Base-by-base conservation (phyloP, 2,113 vertebrate genomes). In the Procapra przewalskii region DNA sequence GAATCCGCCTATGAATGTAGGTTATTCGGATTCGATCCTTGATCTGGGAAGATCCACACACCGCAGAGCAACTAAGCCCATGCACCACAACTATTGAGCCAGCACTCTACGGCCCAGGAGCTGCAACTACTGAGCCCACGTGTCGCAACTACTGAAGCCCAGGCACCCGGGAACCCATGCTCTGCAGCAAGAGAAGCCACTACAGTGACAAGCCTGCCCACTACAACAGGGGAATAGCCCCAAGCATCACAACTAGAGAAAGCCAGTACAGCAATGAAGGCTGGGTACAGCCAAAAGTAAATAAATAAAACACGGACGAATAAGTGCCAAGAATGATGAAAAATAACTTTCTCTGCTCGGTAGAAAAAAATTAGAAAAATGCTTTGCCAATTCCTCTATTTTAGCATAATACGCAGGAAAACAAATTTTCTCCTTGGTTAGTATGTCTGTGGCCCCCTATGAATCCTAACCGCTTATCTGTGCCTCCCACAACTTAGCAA, bases 241-340 rank as follows among this genome's bases (percentile, higher is more conserved):
- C 13, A 1, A 4, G 7, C 43, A 9, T 45, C 40, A 29, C 75
- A 79, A 27, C 40, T 27, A 77, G 71, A 27, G 71, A 77, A 43
- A 27, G 4, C 23, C 71, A 43, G 71, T 14, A 27, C 7, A 43
- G 40, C 71, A 77, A 2, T 27, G 71, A 43, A 43, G 71, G 15
- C 12, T 43, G 12, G 40, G 40, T 2, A 43, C 71, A 77, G 40
- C 40, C 71, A 27, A 27, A 77, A 43, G 27, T 43, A 27, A 43
- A 27, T 14, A 43, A 14, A 43, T 43, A 27, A 77, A 77, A n/a
- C 31, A 1, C 0, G 2, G 54, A 48, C 0, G 4, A 23, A 25
- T 23, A 60, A 93, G 33, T 8, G 27, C 8, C 12, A 54, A 89
- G 29, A 79, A 16, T 36, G 25, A 54, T 17, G 13, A 75, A 40